Conservation (phyloP, 2,888 invertebrate species). For the Drymonia ruficornis region DNA sequence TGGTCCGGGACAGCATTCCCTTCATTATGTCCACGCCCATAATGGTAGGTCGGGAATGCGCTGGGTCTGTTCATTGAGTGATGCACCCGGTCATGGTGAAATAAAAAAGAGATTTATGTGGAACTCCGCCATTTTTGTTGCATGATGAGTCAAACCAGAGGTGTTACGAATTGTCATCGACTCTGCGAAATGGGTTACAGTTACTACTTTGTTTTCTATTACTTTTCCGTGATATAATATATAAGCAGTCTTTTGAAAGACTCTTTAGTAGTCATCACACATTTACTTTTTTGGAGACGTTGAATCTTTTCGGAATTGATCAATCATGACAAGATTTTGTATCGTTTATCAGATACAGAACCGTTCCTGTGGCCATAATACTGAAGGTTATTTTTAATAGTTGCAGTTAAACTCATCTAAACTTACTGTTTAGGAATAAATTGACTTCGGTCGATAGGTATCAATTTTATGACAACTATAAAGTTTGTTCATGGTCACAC, state of each 20-base stretch:
- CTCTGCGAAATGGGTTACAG: too few species aligned
- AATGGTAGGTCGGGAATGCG: constrained; percentile 60
- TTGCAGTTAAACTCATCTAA: constrained; percentile 4
- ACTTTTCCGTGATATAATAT: too few species aligned
- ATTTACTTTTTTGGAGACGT: too few species aligned
- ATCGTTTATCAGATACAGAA: background rate
- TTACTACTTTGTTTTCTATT: too few species aligned
- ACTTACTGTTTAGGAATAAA: constrained; percentile 7
- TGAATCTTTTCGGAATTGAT: too few species aligned
- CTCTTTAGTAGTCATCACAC: too few species aligned
- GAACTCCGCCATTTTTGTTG: constrained; percentile 37
- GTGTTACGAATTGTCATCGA: constrained; percentile 4
- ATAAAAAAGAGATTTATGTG: constrained; percentile 23
- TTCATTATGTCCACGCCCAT: constrained; percentile 59
- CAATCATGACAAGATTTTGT: too few species aligned
- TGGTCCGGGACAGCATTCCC: constrained; percentile 55
- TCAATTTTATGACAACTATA: background rate
- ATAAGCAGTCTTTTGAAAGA: too few species aligned
- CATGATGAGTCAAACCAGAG: constrained; percentile 34
- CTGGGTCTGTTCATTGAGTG: constrained; percentile 54
- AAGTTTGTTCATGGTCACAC: background rate
- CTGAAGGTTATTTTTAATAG: constrained; percentile 9
- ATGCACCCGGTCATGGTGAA: constrained; percentile 52
- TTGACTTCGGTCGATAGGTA: constrained; percentile 1
- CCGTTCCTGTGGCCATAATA: background rate